Conservation (phyloP, 2,113 vertebrate species). For the Eleginops maclovinus region DNA sequence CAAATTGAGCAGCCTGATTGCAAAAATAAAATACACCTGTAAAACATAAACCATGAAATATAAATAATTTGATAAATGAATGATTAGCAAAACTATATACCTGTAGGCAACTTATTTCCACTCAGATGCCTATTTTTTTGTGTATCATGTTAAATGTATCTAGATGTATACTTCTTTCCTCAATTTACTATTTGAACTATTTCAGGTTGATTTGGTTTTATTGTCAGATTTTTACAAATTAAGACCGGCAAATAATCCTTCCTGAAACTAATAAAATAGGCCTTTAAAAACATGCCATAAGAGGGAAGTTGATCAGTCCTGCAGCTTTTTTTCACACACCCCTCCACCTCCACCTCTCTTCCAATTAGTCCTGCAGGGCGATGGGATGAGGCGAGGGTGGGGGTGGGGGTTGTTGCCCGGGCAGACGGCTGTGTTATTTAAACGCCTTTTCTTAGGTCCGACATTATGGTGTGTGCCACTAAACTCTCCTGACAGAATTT, state of each 20-base stretch:
- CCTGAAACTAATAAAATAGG: not conserved
- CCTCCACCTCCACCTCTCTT: conserved; percentile 4
- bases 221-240: not conserved
- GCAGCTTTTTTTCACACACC: conserved; percentile 26
- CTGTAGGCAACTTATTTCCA: not conserved
- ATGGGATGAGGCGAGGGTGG: conserved; percentile 38
- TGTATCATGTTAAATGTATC: not conserved
- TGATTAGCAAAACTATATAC: no score
- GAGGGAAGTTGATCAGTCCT: not conserved
- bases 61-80: no score
- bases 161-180: not conserved
- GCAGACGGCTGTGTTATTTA: conserved; percentile 77
- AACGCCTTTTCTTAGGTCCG: conserved; percentile 78
- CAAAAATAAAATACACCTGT: no score
- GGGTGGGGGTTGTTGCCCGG: conserved; percentile 33
- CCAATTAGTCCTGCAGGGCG: conserved; percentile 52
- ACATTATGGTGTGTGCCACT: conserved; percentile 80
- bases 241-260: not conserved
- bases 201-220: not conserved
- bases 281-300: not conserved
- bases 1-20: no score
- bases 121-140: no score
- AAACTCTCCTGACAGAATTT: conserved; percentile 79
- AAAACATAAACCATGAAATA: no score
- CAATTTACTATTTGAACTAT: not conserved